Conservation (phyloP, 2,888 invertebrate species). For the Athalia cordata region DNA sequence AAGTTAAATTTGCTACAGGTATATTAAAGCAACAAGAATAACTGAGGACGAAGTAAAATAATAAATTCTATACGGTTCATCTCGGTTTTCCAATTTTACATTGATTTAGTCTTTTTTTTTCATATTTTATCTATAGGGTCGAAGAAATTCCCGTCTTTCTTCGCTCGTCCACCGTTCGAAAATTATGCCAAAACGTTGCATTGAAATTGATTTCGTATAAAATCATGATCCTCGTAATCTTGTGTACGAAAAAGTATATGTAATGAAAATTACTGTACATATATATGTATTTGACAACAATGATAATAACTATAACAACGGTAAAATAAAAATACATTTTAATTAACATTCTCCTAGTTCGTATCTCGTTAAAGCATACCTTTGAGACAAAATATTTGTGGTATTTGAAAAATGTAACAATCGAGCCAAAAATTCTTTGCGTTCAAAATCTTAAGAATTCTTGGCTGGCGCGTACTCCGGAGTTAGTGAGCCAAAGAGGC, state of each 20-base stretch:
- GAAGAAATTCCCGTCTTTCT: neutral
- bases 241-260: neutral
- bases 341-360: conserved; percentile 67
- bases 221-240: too few species aligned
- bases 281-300: neutral
- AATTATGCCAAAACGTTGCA: too few species aligned
- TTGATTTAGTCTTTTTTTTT: neutral
- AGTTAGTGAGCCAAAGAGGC: too few species aligned
- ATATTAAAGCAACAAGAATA: too few species aligned
- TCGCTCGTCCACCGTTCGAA: neutral
- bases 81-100: neutral
- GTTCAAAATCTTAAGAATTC: conserved; percentile 64
- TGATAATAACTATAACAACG: neutral
- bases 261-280: neutral
- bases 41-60: too few species aligned
- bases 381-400: conserved; percentile 46
- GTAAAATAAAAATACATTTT: conserved; percentile 64
- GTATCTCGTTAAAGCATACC: conserved; percentile 59
- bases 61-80: neutral
- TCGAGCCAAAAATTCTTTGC: conserved; percentile 63
- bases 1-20: too few species aligned
- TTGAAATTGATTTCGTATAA: too few species aligned
- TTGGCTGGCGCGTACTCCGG: conserved; percentile 47
- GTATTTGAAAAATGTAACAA: conserved; percentile 63
- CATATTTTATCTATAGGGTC: neutral